Conservation (phyloP, 1,140 invertebrate genomes). For the Drosophila jambulina region DNA sequence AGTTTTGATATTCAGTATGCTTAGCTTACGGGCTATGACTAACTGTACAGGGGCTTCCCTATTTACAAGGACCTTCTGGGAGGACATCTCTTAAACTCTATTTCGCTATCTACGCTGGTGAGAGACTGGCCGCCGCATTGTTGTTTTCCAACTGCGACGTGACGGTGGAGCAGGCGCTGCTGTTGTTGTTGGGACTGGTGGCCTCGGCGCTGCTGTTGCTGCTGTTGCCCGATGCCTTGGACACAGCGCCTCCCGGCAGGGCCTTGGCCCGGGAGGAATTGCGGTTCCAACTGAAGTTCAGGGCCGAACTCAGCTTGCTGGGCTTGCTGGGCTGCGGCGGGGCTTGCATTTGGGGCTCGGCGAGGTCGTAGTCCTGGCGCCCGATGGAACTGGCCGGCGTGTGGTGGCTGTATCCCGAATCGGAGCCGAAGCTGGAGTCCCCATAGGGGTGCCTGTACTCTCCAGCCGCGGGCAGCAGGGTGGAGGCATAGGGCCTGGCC, state of each 20-base stretch:
- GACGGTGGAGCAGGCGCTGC: slow-evolving; percentile 72
- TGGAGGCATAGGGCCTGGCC: slow-evolving; percentile 61
- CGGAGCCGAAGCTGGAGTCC: slow-evolving; percentile 88
- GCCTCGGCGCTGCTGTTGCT: slow-evolving; percentile 53
- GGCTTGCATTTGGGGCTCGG: slow-evolving; percentile 47
- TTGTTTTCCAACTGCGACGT: slow-evolving; percentile 71
- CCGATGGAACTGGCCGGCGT: slow-evolving; percentile 86
- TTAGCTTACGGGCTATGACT: slow-evolving; percentile 51
- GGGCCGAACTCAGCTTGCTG: slow-evolving; percentile 68
- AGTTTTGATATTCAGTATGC: slow-evolving; percentile 42
- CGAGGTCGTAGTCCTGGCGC: slow-evolving; percentile 74
- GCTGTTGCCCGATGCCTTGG: slow-evolving; percentile 30
- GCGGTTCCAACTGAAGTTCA: slow-evolving; percentile 79
- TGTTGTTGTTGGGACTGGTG: slow-evolving; percentile 79
- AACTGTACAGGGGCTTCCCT: slow-evolving; percentile 61
- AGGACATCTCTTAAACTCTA: neutral
- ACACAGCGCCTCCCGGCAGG: slow-evolving; percentile 7
- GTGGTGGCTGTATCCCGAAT: slow-evolving; percentile 90
- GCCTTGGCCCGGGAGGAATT: slow-evolving; percentile 36
- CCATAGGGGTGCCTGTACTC: slow-evolving; percentile 77
- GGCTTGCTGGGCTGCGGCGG: slow-evolving; percentile 48
- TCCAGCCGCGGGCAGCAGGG: slow-evolving; percentile 48
- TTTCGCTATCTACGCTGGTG: slow-evolving; percentile 58
- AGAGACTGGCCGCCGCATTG: slow-evolving; percentile 50
- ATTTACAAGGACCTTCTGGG: slow-evolving; percentile 42